Conservation (phyloP, 2,797 vertebrate species). For the Sebastes goodei region DNA sequence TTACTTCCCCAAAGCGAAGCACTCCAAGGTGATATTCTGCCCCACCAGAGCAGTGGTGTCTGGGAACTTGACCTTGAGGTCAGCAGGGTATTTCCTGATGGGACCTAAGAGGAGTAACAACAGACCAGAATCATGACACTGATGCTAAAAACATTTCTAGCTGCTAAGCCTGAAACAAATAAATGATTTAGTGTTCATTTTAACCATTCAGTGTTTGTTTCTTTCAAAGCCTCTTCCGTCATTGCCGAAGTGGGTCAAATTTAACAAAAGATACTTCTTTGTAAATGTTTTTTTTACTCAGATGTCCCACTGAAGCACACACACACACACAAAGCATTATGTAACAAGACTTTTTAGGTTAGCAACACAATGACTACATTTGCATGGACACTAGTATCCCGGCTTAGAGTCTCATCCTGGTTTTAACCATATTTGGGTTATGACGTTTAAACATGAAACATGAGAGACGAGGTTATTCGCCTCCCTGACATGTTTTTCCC, state of each 20-base stretch:
- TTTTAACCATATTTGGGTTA: neutral
- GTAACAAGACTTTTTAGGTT: neutral
- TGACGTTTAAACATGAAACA: neutral
- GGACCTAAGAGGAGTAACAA: conserved; percentile 79
- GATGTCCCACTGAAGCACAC: neutral
- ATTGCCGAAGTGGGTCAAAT: neutral
- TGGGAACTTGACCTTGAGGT: conserved; percentile 93
- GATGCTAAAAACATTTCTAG: neutral
- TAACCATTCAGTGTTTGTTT: neutral
- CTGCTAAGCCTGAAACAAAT: neutral
- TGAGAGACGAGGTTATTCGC: neutral
- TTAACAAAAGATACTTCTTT: neutral
- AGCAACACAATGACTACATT: neutral
- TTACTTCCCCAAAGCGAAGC: conserved; percentile 99
- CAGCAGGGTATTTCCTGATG: conserved; percentile 92
- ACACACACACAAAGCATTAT: neutral
- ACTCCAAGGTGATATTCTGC: conserved; percentile 94
- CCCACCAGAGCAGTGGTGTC: conserved; percentile 88
- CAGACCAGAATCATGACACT: conserved; percentile 13
- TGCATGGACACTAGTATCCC: neutral
- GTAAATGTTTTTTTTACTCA: neutral
- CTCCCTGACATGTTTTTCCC: neutral
- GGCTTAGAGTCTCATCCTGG: neutral
- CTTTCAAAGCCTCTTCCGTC: neutral
- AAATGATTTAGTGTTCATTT: neutral